Base-by-base conservation (phyloP, 2,888 invertebrate genomes). In the Microplitis deprimator region DNA sequence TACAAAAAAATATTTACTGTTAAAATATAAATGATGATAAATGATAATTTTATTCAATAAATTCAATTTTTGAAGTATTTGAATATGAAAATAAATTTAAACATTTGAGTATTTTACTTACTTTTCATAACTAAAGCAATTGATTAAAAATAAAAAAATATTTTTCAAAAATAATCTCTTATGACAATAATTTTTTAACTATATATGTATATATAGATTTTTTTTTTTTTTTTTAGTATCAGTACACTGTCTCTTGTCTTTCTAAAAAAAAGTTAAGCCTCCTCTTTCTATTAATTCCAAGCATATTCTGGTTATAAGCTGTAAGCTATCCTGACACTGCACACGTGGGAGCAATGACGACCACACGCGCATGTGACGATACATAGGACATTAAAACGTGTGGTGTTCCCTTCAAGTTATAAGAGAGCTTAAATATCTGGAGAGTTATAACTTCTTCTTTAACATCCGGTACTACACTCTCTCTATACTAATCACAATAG, bases 391-490 rank as follows among this genome's bases (percentile, higher is more conserved):
- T 50, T 50, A 10, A 13, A 13, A 50, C 50, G 50, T 50, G 13
- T 50, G 50, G 50, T 50, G 1, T 50, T 8, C 13, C 50, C 50
- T 50, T 50, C 13, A 50, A 50, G 50, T 50, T 50, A 13, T 50
- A 50, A 50, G 5, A 50, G 50, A 50, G 50, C 50, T 50, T 50
- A 50, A 50, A 50, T 50, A 50, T 50, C 50, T 50, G 68, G 65
- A 67, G 41, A 68, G 39, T 39, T 39, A 67, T 39, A 67, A 67
- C 41, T 64, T 62, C 75, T 70, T 69, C 62, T 69, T 70, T 40
- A 69, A 75, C 69, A 75, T 75, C 69, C 75, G 69, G 69, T 59
- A 64, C 60, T 68, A 50, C 50, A 50, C 50, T 50, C 50, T 50
- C 50, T 50, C 50, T 50, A 13, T 50, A 50, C 50, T 50, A 13